Conservation (phyloP, 2,113 vertebrate species). For the Carlito syrichta region DNA sequence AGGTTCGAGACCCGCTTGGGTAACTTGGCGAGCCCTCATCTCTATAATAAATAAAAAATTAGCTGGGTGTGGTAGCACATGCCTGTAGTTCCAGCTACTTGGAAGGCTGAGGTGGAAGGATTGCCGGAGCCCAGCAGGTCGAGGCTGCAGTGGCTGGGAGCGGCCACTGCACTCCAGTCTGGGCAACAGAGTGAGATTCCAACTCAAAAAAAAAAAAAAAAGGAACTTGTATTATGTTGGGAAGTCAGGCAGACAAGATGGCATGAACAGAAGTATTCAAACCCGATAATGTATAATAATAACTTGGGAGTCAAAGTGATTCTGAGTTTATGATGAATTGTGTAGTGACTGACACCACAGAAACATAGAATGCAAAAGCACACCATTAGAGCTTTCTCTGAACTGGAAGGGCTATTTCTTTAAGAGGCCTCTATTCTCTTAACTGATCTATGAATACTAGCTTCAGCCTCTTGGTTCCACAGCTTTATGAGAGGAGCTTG, state of each 20-base stretch:
- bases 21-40: too few relatives aligned
- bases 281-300: background rate
- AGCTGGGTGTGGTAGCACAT: too few relatives aligned
- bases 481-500: slow-evolving; percentile 4
- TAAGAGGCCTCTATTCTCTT: background rate
- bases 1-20: too few relatives aligned
- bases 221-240: background rate
- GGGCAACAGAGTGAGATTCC: too few relatives aligned
- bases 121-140: too few relatives aligned
- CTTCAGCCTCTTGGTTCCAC: background rate
- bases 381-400: background rate
- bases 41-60: too few relatives aligned
- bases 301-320: background rate
- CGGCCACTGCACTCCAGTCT: too few relatives aligned
- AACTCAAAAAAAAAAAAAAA: too few relatives aligned
- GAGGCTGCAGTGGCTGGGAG: too few relatives aligned
- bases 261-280: background rate
- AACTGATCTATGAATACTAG: background rate
- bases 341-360: background rate
- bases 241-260: background rate
- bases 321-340: background rate
- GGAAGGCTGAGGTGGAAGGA: too few relatives aligned
- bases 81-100: too few relatives aligned
- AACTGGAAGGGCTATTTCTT: background rate
- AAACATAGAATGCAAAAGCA: background rate